Conservation (phyloP, 2,797 vertebrate species). For the Aselliscus stoliczkanus region DNA sequence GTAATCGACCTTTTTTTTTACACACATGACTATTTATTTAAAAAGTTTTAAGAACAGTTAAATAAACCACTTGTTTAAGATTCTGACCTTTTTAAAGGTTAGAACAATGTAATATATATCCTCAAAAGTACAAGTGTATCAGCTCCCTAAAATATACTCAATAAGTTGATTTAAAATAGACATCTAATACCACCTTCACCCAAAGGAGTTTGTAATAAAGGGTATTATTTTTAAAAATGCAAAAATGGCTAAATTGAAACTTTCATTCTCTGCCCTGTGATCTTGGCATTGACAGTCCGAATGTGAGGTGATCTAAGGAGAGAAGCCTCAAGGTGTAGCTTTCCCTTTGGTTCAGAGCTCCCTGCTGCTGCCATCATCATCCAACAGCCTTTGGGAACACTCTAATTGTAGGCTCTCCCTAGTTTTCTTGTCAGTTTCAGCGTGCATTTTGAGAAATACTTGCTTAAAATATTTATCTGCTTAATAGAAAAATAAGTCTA, state of each 20-base stretch:
- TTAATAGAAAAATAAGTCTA: conserved; percentile 20
- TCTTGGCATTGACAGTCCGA: background rate
- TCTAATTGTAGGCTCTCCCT: background rate
- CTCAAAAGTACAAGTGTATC: background rate
- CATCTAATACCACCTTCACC: background rate
- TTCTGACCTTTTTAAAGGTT: background rate
- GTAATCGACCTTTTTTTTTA: background rate
- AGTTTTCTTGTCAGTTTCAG: background rate
- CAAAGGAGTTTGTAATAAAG: background rate
- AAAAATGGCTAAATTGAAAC: background rate
- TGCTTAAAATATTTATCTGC: background rate
- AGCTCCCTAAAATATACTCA: background rate
- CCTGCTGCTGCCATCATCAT: background rate
- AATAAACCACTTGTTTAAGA: background rate
- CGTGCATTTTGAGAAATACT: conserved; percentile 41
- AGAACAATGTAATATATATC: background rate
- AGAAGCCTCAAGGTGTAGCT: background rate
- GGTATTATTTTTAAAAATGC: background rate
- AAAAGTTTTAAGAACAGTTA: background rate
- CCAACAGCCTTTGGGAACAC: background rate
- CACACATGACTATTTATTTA: background rate
- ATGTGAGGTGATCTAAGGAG: background rate
- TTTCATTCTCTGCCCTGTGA: background rate
- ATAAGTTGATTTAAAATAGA: background rate
- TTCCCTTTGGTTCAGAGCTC: background rate